phyloP scores from a whole-genome alignment of 2,888 invertebrate genomes.

The Lithophane leautieri region DNA sequence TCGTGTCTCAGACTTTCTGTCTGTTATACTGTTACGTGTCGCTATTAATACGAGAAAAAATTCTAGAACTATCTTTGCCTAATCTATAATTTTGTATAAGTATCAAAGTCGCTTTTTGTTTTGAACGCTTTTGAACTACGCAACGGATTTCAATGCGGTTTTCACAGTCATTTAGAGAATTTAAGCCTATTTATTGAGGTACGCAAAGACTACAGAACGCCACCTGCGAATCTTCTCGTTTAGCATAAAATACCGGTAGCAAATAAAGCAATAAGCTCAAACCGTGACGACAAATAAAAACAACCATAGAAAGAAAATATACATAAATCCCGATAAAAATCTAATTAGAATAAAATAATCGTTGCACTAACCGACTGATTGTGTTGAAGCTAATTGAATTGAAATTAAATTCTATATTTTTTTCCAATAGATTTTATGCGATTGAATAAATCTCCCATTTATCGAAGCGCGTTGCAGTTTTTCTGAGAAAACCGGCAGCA shows the following conservation, averaged over 20 bases:
- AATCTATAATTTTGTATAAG: too few relatives aligned
- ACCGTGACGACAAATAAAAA: background rate
- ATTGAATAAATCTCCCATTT: constrained; percentile 53
- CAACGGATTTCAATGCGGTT: too few relatives aligned
- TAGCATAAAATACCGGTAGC: background rate
- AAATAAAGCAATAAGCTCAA: background rate
- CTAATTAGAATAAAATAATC: constrained; percentile 16
- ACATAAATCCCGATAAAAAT: background rate
- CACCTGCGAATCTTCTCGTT: background rate
- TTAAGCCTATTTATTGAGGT: too few relatives aligned
- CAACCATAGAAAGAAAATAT: background rate
- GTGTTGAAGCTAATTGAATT: constrained; percentile 32
- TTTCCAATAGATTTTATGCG: constrained; percentile 34
- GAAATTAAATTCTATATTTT: constrained; percentile 9
- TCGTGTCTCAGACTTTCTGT: too few relatives aligned
- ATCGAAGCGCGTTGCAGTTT: constrained; percentile 41
- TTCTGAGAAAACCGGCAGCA: constrained; percentile 32
- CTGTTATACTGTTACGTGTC: too few relatives aligned
- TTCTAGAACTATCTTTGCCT: too few relatives aligned
- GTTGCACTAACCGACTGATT: constrained; percentile 40
- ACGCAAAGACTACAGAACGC: background rate
- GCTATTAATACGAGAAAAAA: too few relatives aligned
- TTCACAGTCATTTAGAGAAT: too few relatives aligned
- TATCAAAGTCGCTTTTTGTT: too few relatives aligned
- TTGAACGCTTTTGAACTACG: too few relatives aligned